Conservation (phyloP, 2,113 vertebrate species). For the Aplodontia rufa region DNA sequence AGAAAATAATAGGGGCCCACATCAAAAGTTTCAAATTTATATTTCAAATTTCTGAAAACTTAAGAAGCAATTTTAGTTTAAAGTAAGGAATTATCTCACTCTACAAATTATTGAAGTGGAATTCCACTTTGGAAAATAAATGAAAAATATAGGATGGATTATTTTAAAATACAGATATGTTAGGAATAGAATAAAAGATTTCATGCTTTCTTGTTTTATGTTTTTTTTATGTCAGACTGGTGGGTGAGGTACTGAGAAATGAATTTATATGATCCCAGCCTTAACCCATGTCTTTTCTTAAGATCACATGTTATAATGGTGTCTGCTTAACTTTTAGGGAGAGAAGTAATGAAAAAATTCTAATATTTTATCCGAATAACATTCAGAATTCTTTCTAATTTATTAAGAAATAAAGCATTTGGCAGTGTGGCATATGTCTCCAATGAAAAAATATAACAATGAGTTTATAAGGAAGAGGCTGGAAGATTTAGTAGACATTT, state of each 20-base stretch:
- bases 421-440: not conserved
- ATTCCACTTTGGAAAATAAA: constrained; percentile 1
- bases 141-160: not conserved
- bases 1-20: not conserved
- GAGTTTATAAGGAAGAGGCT: not conserved
- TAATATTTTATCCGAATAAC: not conserved
- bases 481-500: not conserved
- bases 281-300: not conserved
- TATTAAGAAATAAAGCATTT: not conserved
- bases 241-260: not conserved
- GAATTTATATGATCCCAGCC: not conserved
- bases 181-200: not conserved
- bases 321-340: not conserved
- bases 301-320: not conserved
- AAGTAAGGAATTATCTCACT: not conserved
- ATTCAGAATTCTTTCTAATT: not conserved
- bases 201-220: not conserved
- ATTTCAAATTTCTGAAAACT: constrained; percentile 51
- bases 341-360: not conserved
- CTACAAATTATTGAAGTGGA: not conserved
- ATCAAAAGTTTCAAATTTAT: not conserved
- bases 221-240: not conserved
- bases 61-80: not conserved
- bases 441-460: not conserved
- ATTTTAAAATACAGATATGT: constrained; percentile 3